A percentile compares a stretch with the other conserved stretches of the same genome.
Conservation (phyloP, 1,140 invertebrate genomes). For the Hesperophylax magnus region DNA sequence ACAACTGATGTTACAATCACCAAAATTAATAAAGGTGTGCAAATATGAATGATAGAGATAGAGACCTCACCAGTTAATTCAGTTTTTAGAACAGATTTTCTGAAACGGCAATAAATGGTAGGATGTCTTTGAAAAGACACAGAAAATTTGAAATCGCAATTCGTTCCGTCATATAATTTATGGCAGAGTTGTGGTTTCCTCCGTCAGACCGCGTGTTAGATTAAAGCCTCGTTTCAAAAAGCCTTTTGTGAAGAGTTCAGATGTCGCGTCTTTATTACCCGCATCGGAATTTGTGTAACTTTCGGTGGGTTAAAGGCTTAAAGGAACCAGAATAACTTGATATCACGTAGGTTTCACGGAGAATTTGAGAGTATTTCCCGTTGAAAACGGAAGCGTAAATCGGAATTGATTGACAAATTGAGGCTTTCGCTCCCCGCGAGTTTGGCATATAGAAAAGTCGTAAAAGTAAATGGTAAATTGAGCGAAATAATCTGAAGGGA, state of each 20-base stretch:
- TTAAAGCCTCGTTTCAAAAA: no score
- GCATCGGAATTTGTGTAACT: background rate
- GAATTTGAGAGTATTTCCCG: background rate
- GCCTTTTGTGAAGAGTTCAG: background rate
- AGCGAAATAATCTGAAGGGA: constrained; percentile 55
- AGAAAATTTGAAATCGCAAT: no score
- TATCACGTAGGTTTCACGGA: background rate
- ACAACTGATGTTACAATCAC: no score
- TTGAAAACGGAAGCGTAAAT: constrained; percentile 40
- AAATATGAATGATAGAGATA: no score
- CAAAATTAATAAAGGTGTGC: no score
- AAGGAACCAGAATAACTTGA: background rate
- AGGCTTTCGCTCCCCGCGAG: constrained; percentile 28
- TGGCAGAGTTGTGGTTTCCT: no score
- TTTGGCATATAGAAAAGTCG: constrained; percentile 36
- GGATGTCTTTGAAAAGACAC: no score
- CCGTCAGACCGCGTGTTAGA: no score
- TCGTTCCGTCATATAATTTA: no score
- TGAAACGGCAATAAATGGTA: no score
- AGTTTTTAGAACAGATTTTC: no score
- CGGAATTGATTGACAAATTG: constrained; percentile 54
- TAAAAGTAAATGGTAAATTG: constrained; percentile 51
- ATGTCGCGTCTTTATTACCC: background rate
- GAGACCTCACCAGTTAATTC: no score
- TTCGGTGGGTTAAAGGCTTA: background rate